These are phyloP conservation scores for Anhinga anhinga DNA, from an alignment of 2,113 vertebrate species.

Conservation along the genomic window DNA sequence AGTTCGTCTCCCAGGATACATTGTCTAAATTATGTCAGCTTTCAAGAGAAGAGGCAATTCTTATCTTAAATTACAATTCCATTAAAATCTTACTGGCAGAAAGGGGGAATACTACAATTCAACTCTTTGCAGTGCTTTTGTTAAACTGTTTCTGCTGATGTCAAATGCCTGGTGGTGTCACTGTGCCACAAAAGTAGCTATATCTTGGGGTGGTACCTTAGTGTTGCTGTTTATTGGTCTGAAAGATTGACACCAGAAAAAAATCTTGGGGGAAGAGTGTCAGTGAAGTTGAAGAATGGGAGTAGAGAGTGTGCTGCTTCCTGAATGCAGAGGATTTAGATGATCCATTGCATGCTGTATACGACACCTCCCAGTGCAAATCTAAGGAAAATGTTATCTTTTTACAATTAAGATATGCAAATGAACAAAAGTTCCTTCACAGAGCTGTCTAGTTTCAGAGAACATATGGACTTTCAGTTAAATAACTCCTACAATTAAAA, in stretches of 20 bases:
- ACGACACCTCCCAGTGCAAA: not conserved
- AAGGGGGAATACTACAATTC: not conserved
- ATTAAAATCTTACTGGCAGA: not conserved
- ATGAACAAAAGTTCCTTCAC: not conserved
- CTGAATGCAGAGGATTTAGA: not conserved
- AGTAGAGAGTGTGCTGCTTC: not conserved
- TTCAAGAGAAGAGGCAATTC: not conserved
- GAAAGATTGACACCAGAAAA: not conserved
- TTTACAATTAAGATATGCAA: not conserved
- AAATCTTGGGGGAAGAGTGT: not conserved
- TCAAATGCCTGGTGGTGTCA: not conserved
- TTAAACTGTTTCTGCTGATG: not conserved
- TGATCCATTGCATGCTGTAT: not conserved
- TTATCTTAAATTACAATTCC: not conserved
- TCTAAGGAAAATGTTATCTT: not conserved
- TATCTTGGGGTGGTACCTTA: not conserved
- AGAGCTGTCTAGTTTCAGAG: not conserved
- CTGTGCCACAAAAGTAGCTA: not conserved
- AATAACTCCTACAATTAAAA: not conserved
- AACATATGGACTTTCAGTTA: not conserved
- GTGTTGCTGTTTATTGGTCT: not conserved
- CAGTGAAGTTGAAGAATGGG: not conserved
- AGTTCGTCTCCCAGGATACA: not conserved
- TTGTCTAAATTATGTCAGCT: not conserved
- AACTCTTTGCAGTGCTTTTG: not conserved